Evolutionary conservation across 2,888 invertebrate genomes (phyloP).

Genomic region (Yponomeuta malinellus): DNA sequence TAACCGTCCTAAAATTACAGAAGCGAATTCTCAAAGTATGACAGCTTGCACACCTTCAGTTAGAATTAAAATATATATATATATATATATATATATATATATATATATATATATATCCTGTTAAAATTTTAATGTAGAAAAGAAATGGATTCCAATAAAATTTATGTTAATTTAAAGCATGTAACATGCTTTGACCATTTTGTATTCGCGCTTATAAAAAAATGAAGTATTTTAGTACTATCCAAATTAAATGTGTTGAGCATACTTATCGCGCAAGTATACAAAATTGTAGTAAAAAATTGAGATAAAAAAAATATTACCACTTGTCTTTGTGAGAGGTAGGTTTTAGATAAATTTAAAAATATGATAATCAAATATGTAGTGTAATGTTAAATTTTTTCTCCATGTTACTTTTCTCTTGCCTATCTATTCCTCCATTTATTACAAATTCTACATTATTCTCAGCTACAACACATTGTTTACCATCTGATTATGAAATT

Average conservation of each 20-base stretch:
- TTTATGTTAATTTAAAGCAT: not conserved
- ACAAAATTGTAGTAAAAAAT: slow-evolving; percentile 8
- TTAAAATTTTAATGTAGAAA: not conserved
- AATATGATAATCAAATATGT: slow-evolving; percentile 11
- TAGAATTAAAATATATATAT: no score
- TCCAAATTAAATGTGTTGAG: not conserved
- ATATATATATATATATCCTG: not conserved
- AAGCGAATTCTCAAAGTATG: not conserved
- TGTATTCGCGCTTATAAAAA: not conserved
- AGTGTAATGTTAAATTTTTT: not conserved
- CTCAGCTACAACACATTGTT: not conserved
- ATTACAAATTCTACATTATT: not conserved
- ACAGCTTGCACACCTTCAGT: no score
- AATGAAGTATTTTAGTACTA: not conserved
- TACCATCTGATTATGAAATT: not conserved
- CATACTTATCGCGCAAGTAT: slow-evolving; percentile 12
- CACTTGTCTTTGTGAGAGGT: slow-evolving; percentile 1
- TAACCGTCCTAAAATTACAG: slow-evolving; percentile 34
- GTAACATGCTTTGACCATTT: not conserved
- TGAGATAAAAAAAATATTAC: not conserved
- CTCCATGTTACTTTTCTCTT: not conserved
- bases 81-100: no score
- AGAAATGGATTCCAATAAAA: not conserved
- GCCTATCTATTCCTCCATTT: not conserved
- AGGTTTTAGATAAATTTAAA: slow-evolving; percentile 9